A percentile compares a stretch with the other conserved stretches of the same genome.
These are phyloP conservation scores for Taenaris catops DNA, from an alignment of 2,888 invertebrate genomes.

Conservation along the genomic window DNA sequence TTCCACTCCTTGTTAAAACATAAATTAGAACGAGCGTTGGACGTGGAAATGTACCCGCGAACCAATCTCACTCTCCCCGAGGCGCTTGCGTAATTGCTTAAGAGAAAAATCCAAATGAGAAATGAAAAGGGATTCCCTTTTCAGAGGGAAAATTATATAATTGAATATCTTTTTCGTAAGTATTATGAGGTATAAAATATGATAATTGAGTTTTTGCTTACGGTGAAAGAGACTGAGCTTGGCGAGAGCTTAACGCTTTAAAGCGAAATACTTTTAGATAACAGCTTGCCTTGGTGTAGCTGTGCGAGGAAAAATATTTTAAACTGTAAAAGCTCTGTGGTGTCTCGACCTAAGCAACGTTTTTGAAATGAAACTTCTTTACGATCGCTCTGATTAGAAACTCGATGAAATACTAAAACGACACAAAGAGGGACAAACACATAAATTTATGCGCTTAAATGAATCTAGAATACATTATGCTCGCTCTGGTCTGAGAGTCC, in stretches of 20 bases:
- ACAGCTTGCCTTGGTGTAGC: slow-evolving; percentile 7
- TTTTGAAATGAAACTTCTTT: no score
- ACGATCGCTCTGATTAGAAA: no score
- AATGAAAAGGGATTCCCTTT: slow-evolving; percentile 78
- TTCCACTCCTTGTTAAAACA: slow-evolving; percentile 64
- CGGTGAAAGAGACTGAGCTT: slow-evolving; percentile 44
- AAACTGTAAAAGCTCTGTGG: no score
- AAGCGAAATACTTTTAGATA: slow-evolving; percentile 21
- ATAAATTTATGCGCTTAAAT: no score
- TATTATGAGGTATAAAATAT: slow-evolving; percentile 79
- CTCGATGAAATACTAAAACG: no score
- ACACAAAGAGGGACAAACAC: no score
- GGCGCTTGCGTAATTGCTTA: slow-evolving; percentile 73
- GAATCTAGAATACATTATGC: no score
- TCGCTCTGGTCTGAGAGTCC: no score
- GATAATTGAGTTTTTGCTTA: slow-evolving; percentile 75
- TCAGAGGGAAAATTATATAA: slow-evolving; percentile 77
- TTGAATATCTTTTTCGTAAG: slow-evolving; percentile 77
- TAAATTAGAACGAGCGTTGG: slow-evolving; percentile 61
- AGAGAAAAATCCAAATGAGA: slow-evolving; percentile 80
- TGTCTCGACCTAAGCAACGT: no score
- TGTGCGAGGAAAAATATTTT: no score
- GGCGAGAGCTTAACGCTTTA: slow-evolving; percentile 25
- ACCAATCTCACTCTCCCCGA: slow-evolving; percentile 60
- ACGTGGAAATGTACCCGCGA: slow-evolving; percentile 52